Evolutionary conservation across 2,113 vertebrate genomes (phyloP).

Genomic region (Halcyon malimbica): DNA sequence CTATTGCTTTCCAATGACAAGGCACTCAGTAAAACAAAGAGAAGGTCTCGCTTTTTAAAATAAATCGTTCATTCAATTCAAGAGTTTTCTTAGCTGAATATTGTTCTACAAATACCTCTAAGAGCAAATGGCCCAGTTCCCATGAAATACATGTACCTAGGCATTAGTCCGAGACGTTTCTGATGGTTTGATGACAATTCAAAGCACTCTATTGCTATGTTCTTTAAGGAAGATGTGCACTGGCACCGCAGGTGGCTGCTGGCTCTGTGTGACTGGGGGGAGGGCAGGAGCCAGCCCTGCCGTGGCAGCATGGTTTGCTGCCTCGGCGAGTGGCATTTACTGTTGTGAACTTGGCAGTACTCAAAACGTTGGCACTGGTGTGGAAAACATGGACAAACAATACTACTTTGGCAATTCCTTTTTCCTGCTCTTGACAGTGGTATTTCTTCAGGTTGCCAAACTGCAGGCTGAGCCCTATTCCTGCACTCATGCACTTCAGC

Average conservation of each 20-base stretch:
- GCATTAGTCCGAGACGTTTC: neutral
- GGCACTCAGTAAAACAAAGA: neutral
- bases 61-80: neutral
- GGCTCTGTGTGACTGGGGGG: fast-evolving
- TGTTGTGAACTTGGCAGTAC: neutral
- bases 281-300: neutral
- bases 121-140: neutral
- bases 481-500: fast-evolving
- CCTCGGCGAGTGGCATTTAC: neutral
- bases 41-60: neutral
- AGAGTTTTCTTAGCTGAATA: neutral
- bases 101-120: neutral
- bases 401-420: neutral
- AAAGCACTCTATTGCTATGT: neutral
- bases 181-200: neutral
- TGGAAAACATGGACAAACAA: neutral
- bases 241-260: fast-evolving
- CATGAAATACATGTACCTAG: neutral
- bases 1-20: neutral
- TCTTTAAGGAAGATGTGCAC: neutral
- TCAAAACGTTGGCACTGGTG: neutral
- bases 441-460: neutral
- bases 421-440: neutral
- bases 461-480: neutral
- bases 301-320: fast-evolving